Evolutionary conservation across 2,888 invertebrate species (phyloP), one percentile per base, ranked within the genome.

Genomic region (Netelia virgata): DNA sequence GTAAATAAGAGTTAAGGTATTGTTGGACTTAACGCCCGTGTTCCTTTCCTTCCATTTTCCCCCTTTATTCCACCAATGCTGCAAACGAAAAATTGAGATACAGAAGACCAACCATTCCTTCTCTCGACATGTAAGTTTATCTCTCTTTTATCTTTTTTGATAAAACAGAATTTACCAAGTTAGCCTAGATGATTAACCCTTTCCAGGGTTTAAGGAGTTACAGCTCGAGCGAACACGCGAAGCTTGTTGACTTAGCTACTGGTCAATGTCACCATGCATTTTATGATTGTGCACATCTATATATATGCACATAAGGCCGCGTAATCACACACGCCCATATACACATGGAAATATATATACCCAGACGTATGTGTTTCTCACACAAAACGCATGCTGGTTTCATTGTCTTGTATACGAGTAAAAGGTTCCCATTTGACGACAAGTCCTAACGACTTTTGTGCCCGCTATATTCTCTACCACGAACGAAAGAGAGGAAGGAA

Each of bases 381-480:
- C 47, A 61, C 20, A 18, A 6, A 8, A 55, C 50, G 61, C 41
- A 41, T 61, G 61, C 11, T 8, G 14, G 20, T 47, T 50, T 41
- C 36, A 8, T 63, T 55, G 16, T 61, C 41, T 20, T 69, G 50
- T 20, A 41, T 66, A 57, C 53, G 55, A 53, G 79, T 66, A 74
- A 77, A 68, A 77, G 61, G 75, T 69, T 77, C 63, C 14, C 10
- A 50, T 83, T 75, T 68, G 72, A 68, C 74, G 74, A 59, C 66
- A 70, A 23, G 50, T 79, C 57, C 50, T 50, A 75, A 75, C 50
- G 79, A 69, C 53, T 70, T 72, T 77, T 66, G 53, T 47, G 43
- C 36, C 69, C 53, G 16, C 36, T 43, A 69, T 61, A 53, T 43
- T n/a, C 36, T 57, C 20, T 43, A 50, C 53, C 61, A 47, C 43